phyloP scores from a whole-genome alignment of 2,113 vertebrate genomes.

The Nycticorax nycticorax region DNA sequence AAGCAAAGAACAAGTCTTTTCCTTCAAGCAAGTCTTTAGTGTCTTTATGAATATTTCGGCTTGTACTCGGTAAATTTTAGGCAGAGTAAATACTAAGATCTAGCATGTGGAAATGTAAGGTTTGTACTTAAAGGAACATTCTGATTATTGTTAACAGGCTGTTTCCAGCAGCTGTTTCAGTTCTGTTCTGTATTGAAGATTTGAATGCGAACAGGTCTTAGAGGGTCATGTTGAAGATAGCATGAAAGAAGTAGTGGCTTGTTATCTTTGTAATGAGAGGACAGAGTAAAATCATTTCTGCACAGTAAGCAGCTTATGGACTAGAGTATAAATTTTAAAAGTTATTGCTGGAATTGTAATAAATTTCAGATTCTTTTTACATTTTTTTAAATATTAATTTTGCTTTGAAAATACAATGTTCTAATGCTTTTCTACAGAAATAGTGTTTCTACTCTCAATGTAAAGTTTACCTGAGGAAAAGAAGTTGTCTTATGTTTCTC shows the following conservation, averaged over 20 bases:
- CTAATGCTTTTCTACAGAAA: neutral
- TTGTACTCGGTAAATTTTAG: neutral
- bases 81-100: neutral
- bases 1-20: neutral
- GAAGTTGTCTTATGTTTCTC: neutral
- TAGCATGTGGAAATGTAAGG: neutral
- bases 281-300: neutral
- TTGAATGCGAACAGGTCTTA: neutral
- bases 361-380: neutral
- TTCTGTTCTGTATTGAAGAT: neutral
- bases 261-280: neutral
- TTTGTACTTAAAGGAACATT: neutral
- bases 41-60: neutral
- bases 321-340: neutral
- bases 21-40: neutral
- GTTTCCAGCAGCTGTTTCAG: neutral
- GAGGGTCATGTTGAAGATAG: neutral
- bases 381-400: neutral
- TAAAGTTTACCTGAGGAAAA: neutral
- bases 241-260: neutral
- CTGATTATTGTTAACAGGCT: neutral
- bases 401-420: neutral
- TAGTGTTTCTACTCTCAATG: neutral
- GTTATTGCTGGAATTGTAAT: neutral
- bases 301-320: neutral